Evolutionary conservation across 2,888 invertebrate genomes (phyloP).

Genomic region (Pandemis corylana): DNA sequence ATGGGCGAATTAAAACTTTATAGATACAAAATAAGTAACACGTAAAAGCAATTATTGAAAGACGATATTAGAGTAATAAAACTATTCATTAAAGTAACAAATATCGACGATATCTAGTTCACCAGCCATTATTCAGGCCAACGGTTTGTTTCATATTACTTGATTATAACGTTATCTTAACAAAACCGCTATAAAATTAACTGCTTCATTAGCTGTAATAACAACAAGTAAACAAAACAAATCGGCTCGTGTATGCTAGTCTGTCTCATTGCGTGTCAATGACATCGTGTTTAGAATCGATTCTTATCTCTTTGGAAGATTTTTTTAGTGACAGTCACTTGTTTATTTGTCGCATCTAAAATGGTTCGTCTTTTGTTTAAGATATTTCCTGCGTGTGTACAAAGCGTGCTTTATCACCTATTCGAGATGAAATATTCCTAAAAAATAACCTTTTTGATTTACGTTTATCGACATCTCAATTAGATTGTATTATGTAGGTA

Average conservation of each 20-base stretch:
- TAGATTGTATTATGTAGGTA: too few relatives aligned
- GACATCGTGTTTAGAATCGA: conserved; percentile 7
- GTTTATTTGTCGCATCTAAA: not conserved
- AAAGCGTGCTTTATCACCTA: too few relatives aligned
- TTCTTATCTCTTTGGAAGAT: not conserved
- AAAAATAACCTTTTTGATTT: too few relatives aligned
- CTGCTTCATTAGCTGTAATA: conserved; percentile 19
- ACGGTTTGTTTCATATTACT: conserved; percentile 57
- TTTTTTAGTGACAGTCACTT: not conserved
- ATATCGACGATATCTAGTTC: conserved; percentile 46
- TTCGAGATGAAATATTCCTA: too few relatives aligned
- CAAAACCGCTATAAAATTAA: conserved; percentile 24
- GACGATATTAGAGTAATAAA: not conserved
- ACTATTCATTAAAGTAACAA: conserved; percentile 19
- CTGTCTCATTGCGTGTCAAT: conserved; percentile 19
- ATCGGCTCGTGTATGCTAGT: conserved; percentile 14
- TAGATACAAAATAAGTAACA: too few relatives aligned
- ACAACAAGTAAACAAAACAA: conserved; percentile 32
- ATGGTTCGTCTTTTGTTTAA: not conserved
- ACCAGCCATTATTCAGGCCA: conserved; percentile 59
- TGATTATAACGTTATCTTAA: conserved; percentile 55
- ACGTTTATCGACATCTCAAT: too few relatives aligned
- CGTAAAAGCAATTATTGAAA: not conserved
- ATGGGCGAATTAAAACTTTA: too few relatives aligned
- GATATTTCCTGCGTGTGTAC: too few relatives aligned